Conservation (phyloP, 1,140 invertebrate genomes). For the Drosophila arawakana region DNA sequence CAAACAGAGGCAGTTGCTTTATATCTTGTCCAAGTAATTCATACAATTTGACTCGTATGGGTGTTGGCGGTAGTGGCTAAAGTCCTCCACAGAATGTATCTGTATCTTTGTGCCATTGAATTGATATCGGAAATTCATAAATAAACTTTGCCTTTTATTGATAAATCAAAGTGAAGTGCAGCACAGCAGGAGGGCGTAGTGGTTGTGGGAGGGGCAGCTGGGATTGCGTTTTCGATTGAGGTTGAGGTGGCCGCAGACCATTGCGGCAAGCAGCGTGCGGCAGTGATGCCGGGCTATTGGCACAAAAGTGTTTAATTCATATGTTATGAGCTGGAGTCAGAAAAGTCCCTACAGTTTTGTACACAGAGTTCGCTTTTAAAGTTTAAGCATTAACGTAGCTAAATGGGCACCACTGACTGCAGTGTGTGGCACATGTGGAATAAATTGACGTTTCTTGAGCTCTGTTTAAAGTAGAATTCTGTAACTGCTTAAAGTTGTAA, state of each 20-base stretch:
- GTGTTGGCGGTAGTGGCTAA: slow-evolving; percentile 10
- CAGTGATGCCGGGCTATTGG: not conserved
- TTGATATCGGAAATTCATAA: slow-evolving; percentile 75
- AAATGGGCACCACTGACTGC: too few species aligned
- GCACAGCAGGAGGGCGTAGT: slow-evolving; percentile 35
- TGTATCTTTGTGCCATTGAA: slow-evolving; percentile 42
- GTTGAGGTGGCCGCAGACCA: not conserved
- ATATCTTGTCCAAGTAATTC: slow-evolving; percentile 62
- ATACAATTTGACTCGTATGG: slow-evolving; percentile 55
- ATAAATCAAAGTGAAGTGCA: slow-evolving; percentile 75
- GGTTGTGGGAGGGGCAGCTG: slow-evolving; percentile 9
- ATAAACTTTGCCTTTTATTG: slow-evolving; percentile 73
- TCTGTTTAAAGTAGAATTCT: too few species aligned
- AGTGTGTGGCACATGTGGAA: too few species aligned
- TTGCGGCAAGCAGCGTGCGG: slow-evolving; percentile 7
- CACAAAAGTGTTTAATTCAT: too few species aligned
- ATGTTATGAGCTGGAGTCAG: too few species aligned
- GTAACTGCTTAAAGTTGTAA: too few species aligned
- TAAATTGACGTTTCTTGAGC: too few species aligned
- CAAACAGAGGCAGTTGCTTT: not conserved
- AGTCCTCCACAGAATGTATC: slow-evolving; percentile 10
- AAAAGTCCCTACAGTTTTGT: too few species aligned
- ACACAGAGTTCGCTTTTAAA: too few species aligned
- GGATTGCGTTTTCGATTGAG: slow-evolving; percentile 12
- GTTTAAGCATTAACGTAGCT: too few species aligned